Base-by-base conservation (phyloP, 2,797 vertebrate species). In the Acipenser oxyrinchus region DNA sequence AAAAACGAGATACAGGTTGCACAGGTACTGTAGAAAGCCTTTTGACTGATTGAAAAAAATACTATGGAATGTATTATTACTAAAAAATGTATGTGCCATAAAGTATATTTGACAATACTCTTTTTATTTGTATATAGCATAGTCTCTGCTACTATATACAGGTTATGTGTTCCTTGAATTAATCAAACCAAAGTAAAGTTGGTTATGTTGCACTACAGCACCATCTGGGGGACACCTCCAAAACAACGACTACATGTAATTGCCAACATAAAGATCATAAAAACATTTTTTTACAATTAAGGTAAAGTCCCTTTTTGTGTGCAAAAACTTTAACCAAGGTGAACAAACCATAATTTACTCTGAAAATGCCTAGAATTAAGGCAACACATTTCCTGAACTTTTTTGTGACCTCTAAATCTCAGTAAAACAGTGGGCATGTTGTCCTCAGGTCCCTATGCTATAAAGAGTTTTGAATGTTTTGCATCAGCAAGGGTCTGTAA, bases 141-240 rank as follows among this genome's bases (percentile, higher is more conserved):
- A 10, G 1, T 59, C 60, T 37, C 55, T 4, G 23, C 53, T 64
- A 62, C 18, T 67, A 23, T 49, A 50, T 64, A 51, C 51, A 64
- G 60, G 1, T 3, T 7, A 62, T 58, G 49, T 60, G 48, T 10
- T 9, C 13, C 37, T 18, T 1, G 49, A 49, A 48, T 4, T 63
- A 52, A 57, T 49, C 63, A 53, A 66, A 37, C 37, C 37, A 37
- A 37, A 37, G 37, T 37, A 37, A 37, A 55, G 10, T n/a, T 55
- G 49, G 70, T 78, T 78, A 58, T 62, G 70, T 83, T 82, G 81
- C 83, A 78, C 72, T 71, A 82, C 77, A 86, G 81, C 84, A 49
- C 87, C 88, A 87, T 84, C 86, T 87, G 86, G 87, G 87, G 88
- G 83, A 65, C 49, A 65, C 66, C 75, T 64, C 62, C 11, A 53